Evolutionary conservation across 2,113 vertebrate genomes (phyloP).

Genomic region (Marcusenius ussheri): DNA sequence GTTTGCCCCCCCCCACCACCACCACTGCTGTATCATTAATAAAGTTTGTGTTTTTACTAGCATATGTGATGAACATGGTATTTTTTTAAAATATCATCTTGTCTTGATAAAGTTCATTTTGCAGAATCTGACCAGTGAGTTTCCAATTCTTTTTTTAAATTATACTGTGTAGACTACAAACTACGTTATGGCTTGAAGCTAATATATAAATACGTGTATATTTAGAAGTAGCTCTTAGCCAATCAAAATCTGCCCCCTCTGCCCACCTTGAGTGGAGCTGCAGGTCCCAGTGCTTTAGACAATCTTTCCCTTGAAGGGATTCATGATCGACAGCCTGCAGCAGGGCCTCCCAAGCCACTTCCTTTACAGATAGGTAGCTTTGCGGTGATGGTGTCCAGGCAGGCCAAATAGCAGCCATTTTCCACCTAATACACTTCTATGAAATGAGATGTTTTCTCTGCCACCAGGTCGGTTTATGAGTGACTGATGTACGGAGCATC

Average conservation of each 20-base stretch:
- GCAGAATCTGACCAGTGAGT: background rate
- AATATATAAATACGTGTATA: background rate
- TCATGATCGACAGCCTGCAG: background rate
- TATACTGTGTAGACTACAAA: background rate
- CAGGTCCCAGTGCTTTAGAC: background rate
- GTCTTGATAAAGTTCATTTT: background rate
- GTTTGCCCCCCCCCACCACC: background rate
- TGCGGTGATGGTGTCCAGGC: background rate
- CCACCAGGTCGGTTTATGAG: background rate
- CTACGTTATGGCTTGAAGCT: background rate
- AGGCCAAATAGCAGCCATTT: background rate
- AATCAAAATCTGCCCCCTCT: background rate
- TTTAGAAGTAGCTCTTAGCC: background rate
- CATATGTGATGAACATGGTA: background rate
- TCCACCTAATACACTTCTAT: background rate
- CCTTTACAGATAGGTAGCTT: background rate
- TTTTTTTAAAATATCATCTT: background rate
- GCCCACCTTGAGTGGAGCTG: background rate
- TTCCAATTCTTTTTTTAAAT: background rate
- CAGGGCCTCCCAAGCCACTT: background rate
- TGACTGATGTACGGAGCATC: background rate
- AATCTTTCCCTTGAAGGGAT: background rate
- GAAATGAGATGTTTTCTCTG: background rate
- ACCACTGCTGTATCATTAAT: background rate
- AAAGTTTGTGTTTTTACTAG: constrained; percentile 6